Evolutionary conservation across 2,888 invertebrate genomes (phyloP).

Genomic region (Leptopilina syphax): DNA sequence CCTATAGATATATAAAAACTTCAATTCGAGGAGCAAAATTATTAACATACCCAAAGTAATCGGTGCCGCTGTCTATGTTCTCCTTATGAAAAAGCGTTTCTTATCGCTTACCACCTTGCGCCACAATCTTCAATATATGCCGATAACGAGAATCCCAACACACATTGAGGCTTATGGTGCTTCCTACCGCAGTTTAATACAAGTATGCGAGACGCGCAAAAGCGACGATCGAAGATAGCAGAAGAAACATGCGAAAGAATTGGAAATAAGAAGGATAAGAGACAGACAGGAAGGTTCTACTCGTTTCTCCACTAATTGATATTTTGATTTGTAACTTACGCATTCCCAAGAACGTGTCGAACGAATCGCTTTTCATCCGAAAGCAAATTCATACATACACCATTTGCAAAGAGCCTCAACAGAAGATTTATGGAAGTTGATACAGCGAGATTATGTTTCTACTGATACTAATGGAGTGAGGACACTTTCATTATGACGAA

Average conservation of each 20-base stretch:
- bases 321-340: slow-evolving; percentile 39
- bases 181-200: slow-evolving; percentile 31
- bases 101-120: slow-evolving; percentile 4
- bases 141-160: slow-evolving; percentile 18
- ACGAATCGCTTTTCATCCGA: slow-evolving; percentile 34
- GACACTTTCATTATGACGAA: slow-evolving; percentile 24
- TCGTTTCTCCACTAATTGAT: slow-evolving; percentile 39
- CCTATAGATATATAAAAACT: too few relatives aligned
- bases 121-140: slow-evolving; percentile 32
- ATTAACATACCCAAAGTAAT: slow-evolving; percentile 11
- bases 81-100: slow-evolving; percentile 22
- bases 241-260: slow-evolving; percentile 22
- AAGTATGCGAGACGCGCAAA: slow-evolving; percentile 32
- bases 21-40: slow-evolving; percentile 11
- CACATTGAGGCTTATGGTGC: slow-evolving; percentile 9
- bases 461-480: slow-evolving; percentile 50
- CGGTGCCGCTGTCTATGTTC: not conserved
- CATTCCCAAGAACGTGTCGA: slow-evolving; percentile 30
- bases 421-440: slow-evolving; percentile 51
- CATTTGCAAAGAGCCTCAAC: slow-evolving; percentile 36
- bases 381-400: slow-evolving; percentile 3
- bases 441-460: slow-evolving; percentile 58
- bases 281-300: slow-evolving; percentile 38
- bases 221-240: slow-evolving; percentile 34
- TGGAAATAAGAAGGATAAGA: slow-evolving; percentile 32